Percentiles rank a stretch among this genome's conserved stretches.
These are phyloP conservation scores for Thamnaconus septentrionalis DNA, from an alignment of 2,113 vertebrate species.

Conservation along the genomic window DNA sequence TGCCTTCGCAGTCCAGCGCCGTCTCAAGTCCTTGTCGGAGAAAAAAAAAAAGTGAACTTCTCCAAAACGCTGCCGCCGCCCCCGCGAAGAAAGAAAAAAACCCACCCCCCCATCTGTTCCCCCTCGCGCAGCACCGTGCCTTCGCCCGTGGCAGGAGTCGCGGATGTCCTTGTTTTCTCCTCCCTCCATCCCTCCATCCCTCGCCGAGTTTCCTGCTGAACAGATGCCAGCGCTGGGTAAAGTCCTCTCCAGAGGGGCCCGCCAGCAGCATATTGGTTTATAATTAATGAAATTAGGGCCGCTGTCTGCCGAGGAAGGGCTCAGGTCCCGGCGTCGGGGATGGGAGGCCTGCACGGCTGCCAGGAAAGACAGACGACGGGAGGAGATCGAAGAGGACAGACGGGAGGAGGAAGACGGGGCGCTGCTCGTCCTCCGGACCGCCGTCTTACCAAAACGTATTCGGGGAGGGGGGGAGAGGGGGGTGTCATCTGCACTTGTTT, in stretches of 20 bases:
- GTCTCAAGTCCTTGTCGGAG: not conserved
- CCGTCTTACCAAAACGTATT: too few species aligned
- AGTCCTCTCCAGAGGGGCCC: conserved; percentile 85
- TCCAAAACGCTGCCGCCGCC: not conserved
- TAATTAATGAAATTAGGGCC: conserved; percentile 99
- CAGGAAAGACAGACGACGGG: conserved; percentile 53
- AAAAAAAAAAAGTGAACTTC: not conserved
- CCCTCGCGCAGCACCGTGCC: conserved; percentile 28
- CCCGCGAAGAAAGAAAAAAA: not conserved
- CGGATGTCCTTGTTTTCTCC: conserved; percentile 61
- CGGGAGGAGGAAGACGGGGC: conserved; percentile 25
- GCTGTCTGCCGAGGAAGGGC: conserved; percentile 91
- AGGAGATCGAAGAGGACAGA: conserved; percentile 43
- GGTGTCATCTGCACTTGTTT: too few species aligned
- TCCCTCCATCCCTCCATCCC: conserved; percentile 54
- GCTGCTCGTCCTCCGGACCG: not conserved
- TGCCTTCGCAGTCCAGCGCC: too few species aligned
- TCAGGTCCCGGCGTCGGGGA: conserved; percentile 57
- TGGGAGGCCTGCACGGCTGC: conserved; percentile 38
- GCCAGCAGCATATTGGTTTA: conserved; percentile 96
- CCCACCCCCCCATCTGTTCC: not conserved
- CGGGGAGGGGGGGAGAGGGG: too few species aligned
- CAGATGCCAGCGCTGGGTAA: conserved; percentile 94
- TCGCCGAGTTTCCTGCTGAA: conserved; percentile 70
- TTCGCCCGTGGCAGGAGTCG: conserved; percentile 41